Conservation (phyloP, 2,888 invertebrate genomes). For the Hirtodrosophila cameraria region DNA sequence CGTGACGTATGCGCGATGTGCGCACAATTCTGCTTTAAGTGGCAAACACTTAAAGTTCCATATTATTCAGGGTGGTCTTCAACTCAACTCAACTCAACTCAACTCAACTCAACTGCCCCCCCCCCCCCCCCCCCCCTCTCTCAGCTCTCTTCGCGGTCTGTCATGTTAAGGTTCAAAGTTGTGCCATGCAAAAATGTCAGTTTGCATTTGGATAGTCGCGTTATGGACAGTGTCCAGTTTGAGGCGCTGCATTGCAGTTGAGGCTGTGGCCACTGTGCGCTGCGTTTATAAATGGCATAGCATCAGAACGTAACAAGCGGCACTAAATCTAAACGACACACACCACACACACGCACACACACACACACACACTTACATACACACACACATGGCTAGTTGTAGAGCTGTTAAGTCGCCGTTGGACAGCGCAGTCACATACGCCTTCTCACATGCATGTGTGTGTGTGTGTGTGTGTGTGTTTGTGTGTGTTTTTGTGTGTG, state of each 20-base stretch:
- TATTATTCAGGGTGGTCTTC: conserved; percentile 44
- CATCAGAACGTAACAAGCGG: conserved; percentile 80
- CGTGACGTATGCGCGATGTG: conserved; percentile 66
- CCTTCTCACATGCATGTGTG: no score
- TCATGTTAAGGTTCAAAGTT: conserved; percentile 74
- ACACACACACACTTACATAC: conserved; percentile 9
- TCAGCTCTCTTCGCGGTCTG: conserved; percentile 58
- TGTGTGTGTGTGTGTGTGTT: no score
- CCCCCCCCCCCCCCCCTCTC: background rate
- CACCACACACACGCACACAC: conserved; percentile 32
- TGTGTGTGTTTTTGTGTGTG: no score
- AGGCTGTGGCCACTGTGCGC: conserved; percentile 31
- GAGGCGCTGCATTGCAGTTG: background rate
- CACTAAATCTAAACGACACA: conserved; percentile 79
- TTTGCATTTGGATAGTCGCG: conserved; percentile 71
- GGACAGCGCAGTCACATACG: conserved; percentile 51
- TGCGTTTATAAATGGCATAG: conserved; percentile 70
- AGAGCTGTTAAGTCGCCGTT: conserved; percentile 68
- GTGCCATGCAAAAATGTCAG: conserved; percentile 71
- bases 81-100: no score
- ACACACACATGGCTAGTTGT: conserved; percentile 34
- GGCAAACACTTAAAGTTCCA: conserved; percentile 61
- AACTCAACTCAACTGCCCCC: no score
- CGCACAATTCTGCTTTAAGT: conserved; percentile 56
- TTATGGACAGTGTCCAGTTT: conserved; percentile 48